phyloP scores from a whole-genome alignment of 2,888 invertebrate genomes.

The Hylaea fasciaria region DNA sequence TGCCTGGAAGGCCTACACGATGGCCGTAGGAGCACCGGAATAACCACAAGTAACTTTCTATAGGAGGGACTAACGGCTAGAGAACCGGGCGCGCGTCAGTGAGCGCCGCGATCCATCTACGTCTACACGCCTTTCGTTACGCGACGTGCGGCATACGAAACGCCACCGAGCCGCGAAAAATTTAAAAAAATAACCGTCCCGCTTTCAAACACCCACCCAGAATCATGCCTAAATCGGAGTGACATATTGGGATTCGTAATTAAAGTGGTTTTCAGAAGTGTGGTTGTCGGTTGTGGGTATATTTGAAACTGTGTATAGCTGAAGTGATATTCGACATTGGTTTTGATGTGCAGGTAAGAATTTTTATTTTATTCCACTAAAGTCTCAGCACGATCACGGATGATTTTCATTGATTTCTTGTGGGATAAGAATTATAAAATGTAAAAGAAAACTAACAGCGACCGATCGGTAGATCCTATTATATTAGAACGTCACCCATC shows the following conservation, averaged over 20 bases:
- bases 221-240: slow-evolving; percentile 10
- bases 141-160: slow-evolving; percentile 25
- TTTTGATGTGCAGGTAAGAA: slow-evolving; percentile 26
- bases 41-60: no score
- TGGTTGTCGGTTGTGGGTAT: slow-evolving; percentile 1
- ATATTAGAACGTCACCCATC: no score
- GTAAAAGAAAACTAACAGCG: no score
- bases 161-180: slow-evolving; percentile 50
- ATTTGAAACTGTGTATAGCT: slow-evolving; percentile 6
- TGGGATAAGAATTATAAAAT: no score
- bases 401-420: no score
- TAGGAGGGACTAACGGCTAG: background rate
- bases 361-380: background rate
- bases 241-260: slow-evolving; percentile 12
- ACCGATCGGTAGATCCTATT: no score
- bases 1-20: slow-evolving; percentile 25
- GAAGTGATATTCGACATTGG: slow-evolving; percentile 19
- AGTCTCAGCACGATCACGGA: no score
- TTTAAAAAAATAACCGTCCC: slow-evolving; percentile 40
- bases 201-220: slow-evolving; percentile 25
- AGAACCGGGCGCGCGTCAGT: slow-evolving; percentile 59
- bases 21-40: slow-evolving; percentile 3
- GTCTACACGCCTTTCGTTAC: slow-evolving; percentile 57
- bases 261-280: slow-evolving; percentile 12
- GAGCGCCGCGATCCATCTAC: slow-evolving; percentile 61